Evolutionary conservation across 2,888 invertebrate genomes (phyloP), one percentile per base, ranked within the genome.

Genomic region (Rotaria magnacalcarata): DNA sequence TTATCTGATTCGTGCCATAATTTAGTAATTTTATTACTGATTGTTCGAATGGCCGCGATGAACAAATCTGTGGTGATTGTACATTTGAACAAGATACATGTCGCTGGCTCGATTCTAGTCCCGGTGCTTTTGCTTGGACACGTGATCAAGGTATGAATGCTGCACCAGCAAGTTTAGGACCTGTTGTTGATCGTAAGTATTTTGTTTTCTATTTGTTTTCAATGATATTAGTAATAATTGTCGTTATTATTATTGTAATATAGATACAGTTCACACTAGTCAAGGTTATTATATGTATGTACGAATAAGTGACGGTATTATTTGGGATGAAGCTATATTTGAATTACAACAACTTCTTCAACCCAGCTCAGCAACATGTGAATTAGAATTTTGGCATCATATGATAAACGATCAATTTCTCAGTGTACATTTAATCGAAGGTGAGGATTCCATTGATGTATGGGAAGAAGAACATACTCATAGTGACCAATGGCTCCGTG

Each of bases 81-180:
- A 86, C 88, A 85, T 88, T 88, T 85, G 88, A 88, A 85, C 58
- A 85, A 75, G 75, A 52, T 74, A 85, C 80, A 41, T 86, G 86
- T 80, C 86, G 56, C 47, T 86, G 85, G 67, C 16, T 75, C 3
- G 86, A 86, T 41, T 27, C 60, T 24, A 86, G 86, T 52, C 8
- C 4, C 19, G 86, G 80, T 41, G 4, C 85, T 47, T 74, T 85
- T 24, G 19, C 74, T 16, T 86, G 86, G 86, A 34, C 21, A 27
- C 21, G 86, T 85, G 84, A n/a, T 19, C 56, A 85, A 85, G 86
- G 85, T 50, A 0, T 19, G 21, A 80, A 7, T 47, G 80, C n/a
- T n/a, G 43, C 80, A 47, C 11, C n/a, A 27, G 41, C n/a, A 47
- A 11, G 24, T 10, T 52, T 56, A 41, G 86, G 86, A 21, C 86